These are phyloP conservation scores for Tachystola acroxantha DNA, from an alignment of 2,888 invertebrate species.

Conservation along the genomic window DNA sequence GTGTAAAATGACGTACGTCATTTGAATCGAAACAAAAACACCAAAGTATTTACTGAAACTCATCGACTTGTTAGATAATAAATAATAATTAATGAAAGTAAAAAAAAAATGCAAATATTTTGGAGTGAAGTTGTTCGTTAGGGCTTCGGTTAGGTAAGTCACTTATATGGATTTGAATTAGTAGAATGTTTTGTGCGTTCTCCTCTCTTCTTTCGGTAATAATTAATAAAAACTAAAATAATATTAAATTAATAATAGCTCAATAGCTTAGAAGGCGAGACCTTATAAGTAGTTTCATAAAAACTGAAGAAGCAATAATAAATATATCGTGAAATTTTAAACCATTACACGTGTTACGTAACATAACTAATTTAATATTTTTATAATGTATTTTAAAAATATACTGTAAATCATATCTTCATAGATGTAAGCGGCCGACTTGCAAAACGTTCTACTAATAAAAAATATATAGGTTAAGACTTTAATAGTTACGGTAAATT, in stretches of 20 bases:
- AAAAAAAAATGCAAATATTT: slow-evolving; percentile 49
- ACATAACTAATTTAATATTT: slow-evolving; percentile 68
- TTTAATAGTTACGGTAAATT: slow-evolving; percentile 22
- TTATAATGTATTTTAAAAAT: slow-evolving; percentile 75
- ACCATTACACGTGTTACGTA: slow-evolving; percentile 51
- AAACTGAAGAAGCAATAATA: slow-evolving; percentile 66
- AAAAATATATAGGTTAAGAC: slow-evolving; percentile 21
- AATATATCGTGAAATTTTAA: slow-evolving; percentile 60
- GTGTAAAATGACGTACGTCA: slow-evolving; percentile 28
- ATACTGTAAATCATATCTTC: slow-evolving; percentile 75
- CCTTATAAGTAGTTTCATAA: slow-evolving; percentile 41
- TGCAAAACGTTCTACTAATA: slow-evolving; percentile 67
- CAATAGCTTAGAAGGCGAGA: slow-evolving; percentile 61
- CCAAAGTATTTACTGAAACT: slow-evolving; percentile 69
- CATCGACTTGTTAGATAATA: slow-evolving; percentile 78
- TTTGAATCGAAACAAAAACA: slow-evolving; percentile 72
- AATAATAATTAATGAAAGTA: slow-evolving; percentile 55
- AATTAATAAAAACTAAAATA: slow-evolving; percentile 46
- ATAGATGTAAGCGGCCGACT: slow-evolving; percentile 63
- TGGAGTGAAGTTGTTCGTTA: slow-evolving; percentile 62
- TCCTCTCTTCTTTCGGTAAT: slow-evolving; percentile 55
- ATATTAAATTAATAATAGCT: slow-evolving; percentile 62
- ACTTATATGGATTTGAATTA: slow-evolving; percentile 33
- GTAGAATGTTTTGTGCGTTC: slow-evolving; percentile 68
- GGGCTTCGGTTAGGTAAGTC: slow-evolving; percentile 46